These are phyloP conservation scores for Parapristionchus giblindavisi DNA, from an alignment of 2,888 invertebrate genomes.

Conservation along the genomic window DNA sequence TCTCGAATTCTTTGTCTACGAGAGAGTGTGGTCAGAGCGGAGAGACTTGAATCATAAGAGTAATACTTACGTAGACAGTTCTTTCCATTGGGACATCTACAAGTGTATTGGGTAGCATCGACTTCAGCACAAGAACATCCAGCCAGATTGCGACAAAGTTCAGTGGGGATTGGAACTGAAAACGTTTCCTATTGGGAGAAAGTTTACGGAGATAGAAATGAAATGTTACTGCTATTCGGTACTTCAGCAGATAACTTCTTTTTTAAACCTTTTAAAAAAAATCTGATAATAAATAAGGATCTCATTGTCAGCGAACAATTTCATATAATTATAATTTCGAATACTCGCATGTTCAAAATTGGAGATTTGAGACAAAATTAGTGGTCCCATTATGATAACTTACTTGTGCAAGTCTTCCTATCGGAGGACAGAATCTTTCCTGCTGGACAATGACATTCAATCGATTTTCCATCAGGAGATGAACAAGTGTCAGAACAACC, in stretches of 20 bases:
- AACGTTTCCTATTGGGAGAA: background rate
- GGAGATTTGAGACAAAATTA: too few relatives aligned
- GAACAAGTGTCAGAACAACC: constrained; percentile 67
- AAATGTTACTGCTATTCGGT: background rate
- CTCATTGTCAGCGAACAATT: too few relatives aligned
- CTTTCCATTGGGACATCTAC: constrained; percentile 60
- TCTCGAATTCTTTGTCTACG: too few relatives aligned
- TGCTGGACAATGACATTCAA: constrained; percentile 67
- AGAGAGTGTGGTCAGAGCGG: too few relatives aligned
- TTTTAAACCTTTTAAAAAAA: background rate
- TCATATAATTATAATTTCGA: too few relatives aligned
- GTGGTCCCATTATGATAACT: too few relatives aligned
- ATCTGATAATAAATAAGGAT: background rate
- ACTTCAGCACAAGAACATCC: constrained; percentile 64
- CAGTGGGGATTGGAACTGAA: constrained; percentile 67
- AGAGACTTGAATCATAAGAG: too few relatives aligned
- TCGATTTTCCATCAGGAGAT: constrained; percentile 55
- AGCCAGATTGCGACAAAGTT: constrained; percentile 63
- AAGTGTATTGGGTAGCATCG: constrained; percentile 62
- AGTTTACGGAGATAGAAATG: background rate
- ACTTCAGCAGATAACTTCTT: too few relatives aligned
- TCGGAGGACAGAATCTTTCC: constrained; percentile 65
- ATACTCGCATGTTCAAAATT: background rate
- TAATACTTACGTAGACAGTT: constrained; percentile 64
- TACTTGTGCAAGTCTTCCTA: constrained; percentile 66